Base-by-base conservation (phyloP, 2,888 invertebrate genomes). In the Orchesella flavescens region DNA sequence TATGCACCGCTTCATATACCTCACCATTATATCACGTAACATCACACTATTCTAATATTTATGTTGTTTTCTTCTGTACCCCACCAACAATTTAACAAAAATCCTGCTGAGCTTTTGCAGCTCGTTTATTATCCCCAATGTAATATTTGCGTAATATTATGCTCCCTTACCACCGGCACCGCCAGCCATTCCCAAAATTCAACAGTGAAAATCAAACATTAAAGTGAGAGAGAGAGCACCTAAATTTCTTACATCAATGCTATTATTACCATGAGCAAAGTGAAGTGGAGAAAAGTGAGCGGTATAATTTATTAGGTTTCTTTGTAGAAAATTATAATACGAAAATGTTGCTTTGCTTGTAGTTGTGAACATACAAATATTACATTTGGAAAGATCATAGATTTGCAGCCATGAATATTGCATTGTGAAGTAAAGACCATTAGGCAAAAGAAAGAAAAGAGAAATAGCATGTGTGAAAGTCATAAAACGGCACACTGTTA, bases 391-490 rank as follows among this genome's bases (percentile, higher is more conserved):
- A 44, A 44, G 44, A 12, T 44, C 7, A 7, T 44, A 49, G 34
- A 34, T 34, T 34, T 49, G n/a, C 49, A n/a, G 49, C 10, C 49
- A 49, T 49, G 34, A 34, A 19, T 57, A 61, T 61, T 61, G 61
- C 61, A 7, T 9, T 57, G 19, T 4, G 7, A 19, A n/a, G 59
- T 59, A 59, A 21, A 59, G 59, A 34, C 43, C 44, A 10, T 53
- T 49, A 23, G 57, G 44, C 63, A 44, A 63, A 75, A 75, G 43
- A 46, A 46, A 53, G 55, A 57, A 73, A 57, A 73, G 59, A 66
- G 59, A 74, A 68, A 74, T 80, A 68, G 74, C 80, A 80, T 80
- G 80, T 80, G 74, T 80, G 80, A 80, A 80, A 80, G 80, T 80
- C 80, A 73, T 80, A 73, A 80, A 68, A n/a, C 7, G 80, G 57